phyloP scores from a whole-genome alignment of 2,888 invertebrate species.

The Panopea generosa region DNA sequence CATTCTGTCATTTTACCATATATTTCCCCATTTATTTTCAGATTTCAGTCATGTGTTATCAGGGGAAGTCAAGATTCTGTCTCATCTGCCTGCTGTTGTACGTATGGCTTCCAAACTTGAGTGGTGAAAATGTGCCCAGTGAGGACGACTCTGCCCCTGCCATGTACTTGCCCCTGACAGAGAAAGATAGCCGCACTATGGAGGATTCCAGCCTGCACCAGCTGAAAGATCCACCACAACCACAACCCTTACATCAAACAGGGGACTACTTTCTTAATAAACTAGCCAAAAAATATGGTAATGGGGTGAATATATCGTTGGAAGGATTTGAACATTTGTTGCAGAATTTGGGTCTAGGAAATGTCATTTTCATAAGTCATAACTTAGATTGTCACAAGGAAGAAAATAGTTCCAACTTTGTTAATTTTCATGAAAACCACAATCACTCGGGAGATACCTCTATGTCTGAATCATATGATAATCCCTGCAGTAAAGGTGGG shows the following conservation, averaged over 20 bases:
- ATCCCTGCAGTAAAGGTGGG: conserved; percentile 3
- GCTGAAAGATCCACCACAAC: neutral
- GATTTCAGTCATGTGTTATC: conserved; percentile 39
- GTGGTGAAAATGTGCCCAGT: too few species aligned
- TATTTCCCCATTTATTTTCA: conserved; percentile 39
- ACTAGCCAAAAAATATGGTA: conserved; percentile 66
- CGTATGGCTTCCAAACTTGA: conserved; percentile 2
- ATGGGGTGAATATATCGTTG: conserved; percentile 53
- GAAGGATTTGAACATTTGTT: conserved; percentile 69
- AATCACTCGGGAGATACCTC: conserved; percentile 24
- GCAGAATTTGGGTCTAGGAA: conserved; percentile 58
- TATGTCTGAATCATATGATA: neutral
- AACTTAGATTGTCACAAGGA: conserved; percentile 27
- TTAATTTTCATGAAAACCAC: conserved; percentile 32
- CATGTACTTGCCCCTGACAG: too few species aligned
- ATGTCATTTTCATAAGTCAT: conserved; percentile 37
- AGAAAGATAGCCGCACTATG: neutral
- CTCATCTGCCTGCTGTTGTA: conserved; percentile 45
- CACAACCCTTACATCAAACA: neutral
- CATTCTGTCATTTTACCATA: too few species aligned
- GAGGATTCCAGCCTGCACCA: neutral
- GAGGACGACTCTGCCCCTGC: too few species aligned
- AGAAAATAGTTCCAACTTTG: conserved; percentile 28
- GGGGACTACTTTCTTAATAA: conserved; percentile 22
- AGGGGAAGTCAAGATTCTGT: conserved; percentile 34